Base-by-base conservation (phyloP, 2,797 vertebrate species). In the Semotilus atromaculatus region DNA sequence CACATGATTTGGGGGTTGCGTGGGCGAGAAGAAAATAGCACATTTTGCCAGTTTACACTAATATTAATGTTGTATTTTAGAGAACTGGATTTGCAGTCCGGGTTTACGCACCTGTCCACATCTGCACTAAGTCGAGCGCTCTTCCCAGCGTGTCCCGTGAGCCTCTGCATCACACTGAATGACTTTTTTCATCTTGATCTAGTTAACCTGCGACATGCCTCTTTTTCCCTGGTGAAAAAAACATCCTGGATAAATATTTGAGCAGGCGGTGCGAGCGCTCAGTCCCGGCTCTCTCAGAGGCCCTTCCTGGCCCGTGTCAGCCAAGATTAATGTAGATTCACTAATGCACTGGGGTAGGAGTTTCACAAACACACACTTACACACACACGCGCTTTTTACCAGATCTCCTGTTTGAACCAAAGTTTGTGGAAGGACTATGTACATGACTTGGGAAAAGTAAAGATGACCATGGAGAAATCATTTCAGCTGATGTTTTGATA, bases 161-260 rank as follows among this genome's bases (percentile, higher is more conserved):
- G 13, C 78, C 74, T 85, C 68, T 77, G 71, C 74, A 62, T 88
- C 75, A 72, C 53, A n/a, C 58, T 88, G 77, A 89, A 88, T 89
- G 85, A 77, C 64, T 89, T 90, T 90, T 88, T 87, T 79, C 84
- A 90, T 89, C 89, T 91, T 88, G 85, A 90, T 90, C 89, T 89
- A 87, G 89, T 89, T 89, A 89, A 88, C 89, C 88, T 88, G 74
- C 76, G 87, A 90, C 90, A 90, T 88, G 82, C 74, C 83, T 87
- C 80, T 83, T 88, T 86, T 82, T 90, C 80, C 82, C 87, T 48
- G 58, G 79, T 14, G 67, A 89, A 88, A 90, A 86, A 87, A 91
- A 90, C 89, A 92, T 89, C 90, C 91, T 89, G 89, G 88, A 90
- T 91, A 91, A 92, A 90, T 90, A 92, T 91, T 91, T 91, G 89